Evolutionary conservation across 2,888 invertebrate genomes (phyloP).

Genomic region (Heteromyza rotundicornis): DNA sequence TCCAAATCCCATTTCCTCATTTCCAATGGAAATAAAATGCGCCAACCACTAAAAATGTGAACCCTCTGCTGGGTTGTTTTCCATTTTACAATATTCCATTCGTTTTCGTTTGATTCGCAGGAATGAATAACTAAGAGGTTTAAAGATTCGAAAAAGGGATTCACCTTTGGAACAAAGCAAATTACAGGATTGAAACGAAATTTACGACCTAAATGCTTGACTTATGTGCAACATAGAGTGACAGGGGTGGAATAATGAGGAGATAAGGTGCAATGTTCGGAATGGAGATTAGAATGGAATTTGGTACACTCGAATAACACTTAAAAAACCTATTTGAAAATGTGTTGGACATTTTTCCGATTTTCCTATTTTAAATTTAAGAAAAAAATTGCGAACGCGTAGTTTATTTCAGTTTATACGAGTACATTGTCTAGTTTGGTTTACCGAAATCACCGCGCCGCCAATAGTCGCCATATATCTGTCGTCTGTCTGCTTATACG

Average conservation of each 20-base stretch:
- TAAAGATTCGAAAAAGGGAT: conserved; percentile 41
- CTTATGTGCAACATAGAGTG: conserved; percentile 39
- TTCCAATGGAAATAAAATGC: conserved; percentile 26
- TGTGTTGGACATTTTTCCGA: conserved; percentile 6
- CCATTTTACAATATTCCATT: conserved; percentile 20
- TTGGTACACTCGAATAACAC: not conserved
- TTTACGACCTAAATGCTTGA: conserved; percentile 56
- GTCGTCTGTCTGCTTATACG: conserved; percentile 41
- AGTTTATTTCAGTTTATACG: not conserved
- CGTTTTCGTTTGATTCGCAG: conserved; percentile 30
- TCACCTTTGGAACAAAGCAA: conserved; percentile 52
- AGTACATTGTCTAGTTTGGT: conserved; percentile 2
- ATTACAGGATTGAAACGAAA: conserved; percentile 57
- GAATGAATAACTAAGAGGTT: conserved; percentile 27
- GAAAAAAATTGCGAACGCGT: too few relatives aligned
- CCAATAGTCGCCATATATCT: conserved; percentile 54
- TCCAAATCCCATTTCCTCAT: conserved; percentile 17
- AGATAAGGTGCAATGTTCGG: conserved; percentile 23
- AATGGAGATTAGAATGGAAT: conserved; percentile 21
- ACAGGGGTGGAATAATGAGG: conserved; percentile 33
- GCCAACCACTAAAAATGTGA: conserved; percentile 31
- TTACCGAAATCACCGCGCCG: conserved; percentile 35
- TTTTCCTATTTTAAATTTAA: not conserved
- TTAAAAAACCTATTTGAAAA: conserved; percentile 11
- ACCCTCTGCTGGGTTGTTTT: not conserved